Evolutionary conservation across 1,140 invertebrate species (phyloP), one percentile per base, ranked within the genome.

Genomic region (Copidosoma floridanum): DNA sequence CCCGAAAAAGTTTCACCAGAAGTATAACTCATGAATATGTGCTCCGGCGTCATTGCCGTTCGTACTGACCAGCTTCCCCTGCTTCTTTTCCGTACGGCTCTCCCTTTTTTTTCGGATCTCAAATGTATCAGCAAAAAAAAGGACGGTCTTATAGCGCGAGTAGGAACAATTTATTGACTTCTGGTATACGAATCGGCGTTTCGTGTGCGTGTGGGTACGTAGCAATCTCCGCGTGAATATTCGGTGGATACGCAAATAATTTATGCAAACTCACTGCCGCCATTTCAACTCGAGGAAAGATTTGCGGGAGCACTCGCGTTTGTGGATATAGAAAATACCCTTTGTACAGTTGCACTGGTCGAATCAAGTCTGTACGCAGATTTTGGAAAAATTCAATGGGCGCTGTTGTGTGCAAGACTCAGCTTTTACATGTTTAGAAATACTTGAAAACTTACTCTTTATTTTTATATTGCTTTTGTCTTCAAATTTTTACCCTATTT

Each of bases 211-310:
- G 56, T 47, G 55, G 65, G 54, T 54, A 50, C 64, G 64, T 67
- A 8, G 11, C 41, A 47, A 20, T 37, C 20, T 75, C 73, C 73
- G 64, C 66, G 63, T 64, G 58, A 65, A 65, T 71, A 68, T 72
- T 71, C 66, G 65, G 50, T 53, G 65, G 68, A 65, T 66, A 55
- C 38, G 57, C 61, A 66, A 76, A 75, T 72, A 75, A 75, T 75
- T 72, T 66, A 71, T 74, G 71, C 59, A 64, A 66, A n/a, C n/a
- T n/a, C 54, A 24, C 44, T 37, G 27, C 7, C 47, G 62, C n/a
- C n/a, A n/a, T n/a, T n/a, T n/a, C n/a, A n/a, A n/a, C n/a, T n/a
- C n/a, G n/a, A n/a, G n/a, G n/a, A n/a, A n/a, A n/a, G n/a, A n/a
- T n/a, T n/a, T n/a, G n/a, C n/a, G n/a, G n/a, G n/a, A n/a, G n/a